Conservation (phyloP, 2,113 vertebrate genomes). For the Amazona guildingii region DNA sequence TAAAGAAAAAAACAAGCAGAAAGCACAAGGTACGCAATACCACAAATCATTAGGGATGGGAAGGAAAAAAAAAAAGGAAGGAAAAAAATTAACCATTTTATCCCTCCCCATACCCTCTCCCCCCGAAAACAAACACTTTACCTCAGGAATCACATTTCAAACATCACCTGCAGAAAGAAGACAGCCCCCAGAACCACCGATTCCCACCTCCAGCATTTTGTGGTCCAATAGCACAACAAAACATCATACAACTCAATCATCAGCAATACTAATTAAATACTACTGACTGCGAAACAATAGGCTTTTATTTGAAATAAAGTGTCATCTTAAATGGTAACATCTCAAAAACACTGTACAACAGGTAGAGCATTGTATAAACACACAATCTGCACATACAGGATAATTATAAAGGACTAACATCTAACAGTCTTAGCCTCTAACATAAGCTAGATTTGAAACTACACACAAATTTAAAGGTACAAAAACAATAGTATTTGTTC, state of each 20-base stretch:
- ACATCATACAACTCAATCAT: slow-evolving; percentile 68
- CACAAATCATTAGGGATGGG: slow-evolving; percentile 44
- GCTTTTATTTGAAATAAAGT: slow-evolving; percentile 75
- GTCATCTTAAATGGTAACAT: slow-evolving; percentile 74
- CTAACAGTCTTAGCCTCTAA: slow-evolving; percentile 60
- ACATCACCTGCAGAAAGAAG: slow-evolving; percentile 75
- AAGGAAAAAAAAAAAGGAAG: background rate
- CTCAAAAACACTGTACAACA: slow-evolving; percentile 76
- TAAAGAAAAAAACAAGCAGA: slow-evolving; percentile 74
- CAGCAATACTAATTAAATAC: slow-evolving; percentile 69
- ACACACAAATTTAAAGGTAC: slow-evolving; percentile 63
- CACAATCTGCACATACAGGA: slow-evolving; percentile 73
- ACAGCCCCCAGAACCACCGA: slow-evolving; percentile 66
- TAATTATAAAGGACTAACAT: slow-evolving; percentile 52
- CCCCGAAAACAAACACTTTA: slow-evolving; percentile 76
- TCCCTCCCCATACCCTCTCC: slow-evolving; percentile 60
- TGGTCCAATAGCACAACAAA: slow-evolving; percentile 56
- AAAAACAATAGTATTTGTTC: slow-evolving; percentile 56
- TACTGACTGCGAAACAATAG: slow-evolving; percentile 68
- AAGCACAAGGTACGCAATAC: slow-evolving; percentile 62
- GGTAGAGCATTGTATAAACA: slow-evolving; percentile 60
- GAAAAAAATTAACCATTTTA: slow-evolving; percentile 27
- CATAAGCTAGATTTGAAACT: slow-evolving; percentile 45
- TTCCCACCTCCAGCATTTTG: slow-evolving; percentile 66
- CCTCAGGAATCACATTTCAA: slow-evolving; percentile 80